Conservation (phyloP, 2,888 invertebrate species). For the Thyatira batis region DNA sequence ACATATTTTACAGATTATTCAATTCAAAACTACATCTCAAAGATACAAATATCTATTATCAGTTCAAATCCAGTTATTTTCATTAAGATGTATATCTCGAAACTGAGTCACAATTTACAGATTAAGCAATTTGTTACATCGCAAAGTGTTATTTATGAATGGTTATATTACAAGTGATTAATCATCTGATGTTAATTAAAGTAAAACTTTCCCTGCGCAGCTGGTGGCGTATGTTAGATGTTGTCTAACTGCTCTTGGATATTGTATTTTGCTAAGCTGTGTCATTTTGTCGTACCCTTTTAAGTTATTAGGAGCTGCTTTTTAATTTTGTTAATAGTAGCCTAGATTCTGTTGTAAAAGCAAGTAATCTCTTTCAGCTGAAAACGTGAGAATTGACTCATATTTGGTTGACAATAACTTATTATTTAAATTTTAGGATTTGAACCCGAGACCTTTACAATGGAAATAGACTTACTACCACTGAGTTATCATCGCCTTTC, state of each 20-base stretch:
- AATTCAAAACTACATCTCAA: neutral
- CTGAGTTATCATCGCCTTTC: no score
- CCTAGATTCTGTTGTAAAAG: no score
- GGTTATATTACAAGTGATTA: conserved; percentile 38
- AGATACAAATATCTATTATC: neutral
- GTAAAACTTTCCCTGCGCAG: conserved; percentile 22
- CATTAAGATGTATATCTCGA: neutral
- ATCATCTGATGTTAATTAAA: conserved; percentile 51
- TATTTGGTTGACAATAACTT: no score
- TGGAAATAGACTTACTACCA: no score
- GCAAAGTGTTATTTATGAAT: conserved; percentile 33
- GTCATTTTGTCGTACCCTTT: neutral
- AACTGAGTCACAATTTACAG: conserved; percentile 1
- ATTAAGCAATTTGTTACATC: conserved; percentile 29
- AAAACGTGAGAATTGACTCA: no score
- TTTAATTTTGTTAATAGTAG: neutral
- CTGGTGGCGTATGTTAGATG: neutral
- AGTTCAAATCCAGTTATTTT: neutral
- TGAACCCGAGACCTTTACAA: no score
- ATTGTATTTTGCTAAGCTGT: neutral
- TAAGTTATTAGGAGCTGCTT: neutral
- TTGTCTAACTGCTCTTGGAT: neutral
- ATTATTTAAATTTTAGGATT: no score
- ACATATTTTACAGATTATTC: no score
- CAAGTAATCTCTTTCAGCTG: no score